phyloP scores from a whole-genome alignment of 2,113 vertebrate species.

The Phaethon lepturus region DNA sequence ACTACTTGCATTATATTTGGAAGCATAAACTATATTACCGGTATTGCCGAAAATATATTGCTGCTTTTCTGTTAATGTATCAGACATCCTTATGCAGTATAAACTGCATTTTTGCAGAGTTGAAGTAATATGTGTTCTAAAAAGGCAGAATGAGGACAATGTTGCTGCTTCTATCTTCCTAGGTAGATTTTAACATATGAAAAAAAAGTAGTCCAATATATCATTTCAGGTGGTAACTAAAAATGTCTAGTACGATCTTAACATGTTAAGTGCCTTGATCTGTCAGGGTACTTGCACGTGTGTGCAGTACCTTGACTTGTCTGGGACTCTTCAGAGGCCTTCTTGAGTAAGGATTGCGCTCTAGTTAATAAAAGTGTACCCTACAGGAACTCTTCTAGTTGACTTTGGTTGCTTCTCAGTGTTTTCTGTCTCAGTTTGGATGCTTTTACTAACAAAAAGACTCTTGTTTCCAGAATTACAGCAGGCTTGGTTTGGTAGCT shows the following conservation, averaged over 20 bases:
- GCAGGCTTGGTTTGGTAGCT: neutral
- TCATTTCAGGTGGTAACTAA: conserved; percentile 43
- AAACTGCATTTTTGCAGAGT: conserved; percentile 16
- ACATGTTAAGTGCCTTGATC: neutral
- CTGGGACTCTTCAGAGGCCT: neutral
- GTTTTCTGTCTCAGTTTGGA: neutral
- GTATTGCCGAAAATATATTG: neutral
- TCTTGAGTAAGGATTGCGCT: neutral
- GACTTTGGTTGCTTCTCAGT: neutral
- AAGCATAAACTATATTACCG: neutral
- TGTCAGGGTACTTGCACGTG: neutral
- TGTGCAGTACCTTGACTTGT: neutral
- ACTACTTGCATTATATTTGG: neutral
- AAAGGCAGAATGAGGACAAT: conserved; percentile 60
- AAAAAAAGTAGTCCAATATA: conserved; percentile 40
- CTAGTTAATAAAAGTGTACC: neutral
- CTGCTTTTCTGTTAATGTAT: neutral
- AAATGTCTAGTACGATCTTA: neutral
- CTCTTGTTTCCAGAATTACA: neutral
- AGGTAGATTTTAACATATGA: neutral
- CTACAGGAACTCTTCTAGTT: neutral
- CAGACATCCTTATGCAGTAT: neutral
- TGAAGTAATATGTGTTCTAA: conserved; percentile 1
- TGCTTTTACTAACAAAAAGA: neutral
- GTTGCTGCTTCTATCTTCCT: conserved; percentile 25